Evolutionary conservation across 2,113 vertebrate species (phyloP).

Genomic region (Pan troglodytes): NHGRI_mPanTro3-v2.1_pri NC_072402.2:145172501-145173000

Average conservation of each 20-base stretch:
- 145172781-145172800: background rate
- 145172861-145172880: background rate
- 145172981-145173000: background rate
- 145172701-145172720: background rate
- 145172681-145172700: background rate
- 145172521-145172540: background rate
- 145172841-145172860: too few relatives aligned
- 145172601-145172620: background rate
- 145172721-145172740: background rate
- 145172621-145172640: background rate
- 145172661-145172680: background rate
- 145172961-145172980: conserved; percentile 35
- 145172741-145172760: background rate
- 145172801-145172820: background rate
- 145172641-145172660: background rate
- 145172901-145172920: background rate
- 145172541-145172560: background rate
- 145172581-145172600: background rate
- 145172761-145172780: background rate
- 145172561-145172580: background rate
- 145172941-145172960: background rate
- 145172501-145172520: background rate
- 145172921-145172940: background rate
- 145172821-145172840: background rate
- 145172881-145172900: background rate